Conservation (phyloP, 2,797 vertebrate genomes). For the Schizopygopsis pylzovi region DNA sequence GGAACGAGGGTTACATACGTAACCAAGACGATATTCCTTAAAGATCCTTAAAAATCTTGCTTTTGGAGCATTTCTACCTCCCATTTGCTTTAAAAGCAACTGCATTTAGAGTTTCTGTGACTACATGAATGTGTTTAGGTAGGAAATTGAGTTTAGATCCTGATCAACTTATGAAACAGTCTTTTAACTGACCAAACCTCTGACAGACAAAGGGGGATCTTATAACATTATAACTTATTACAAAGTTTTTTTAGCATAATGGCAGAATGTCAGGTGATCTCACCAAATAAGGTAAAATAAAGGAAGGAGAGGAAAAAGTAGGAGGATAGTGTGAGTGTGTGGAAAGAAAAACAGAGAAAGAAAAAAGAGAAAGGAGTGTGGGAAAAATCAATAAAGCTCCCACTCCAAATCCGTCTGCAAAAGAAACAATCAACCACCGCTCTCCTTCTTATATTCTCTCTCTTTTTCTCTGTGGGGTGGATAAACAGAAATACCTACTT, state of each 20-base stretch:
- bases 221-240: background rate
- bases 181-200: background rate
- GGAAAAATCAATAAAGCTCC: constrained; percentile 65
- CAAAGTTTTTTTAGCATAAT: constrained; percentile 22
- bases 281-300: background rate
- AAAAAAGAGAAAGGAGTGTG: constrained; percentile 52
- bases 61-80: constrained; percentile 28
- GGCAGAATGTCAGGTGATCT: background rate
- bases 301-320: background rate
- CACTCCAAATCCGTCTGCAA: constrained; percentile 56
- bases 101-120: constrained; percentile 24
- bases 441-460: constrained; percentile 33
- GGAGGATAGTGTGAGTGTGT: constrained; percentile 2
- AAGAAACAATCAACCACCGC: constrained; percentile 57
- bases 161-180: constrained; percentile 19
- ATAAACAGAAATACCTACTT: constrained; percentile 47
- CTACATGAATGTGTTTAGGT: constrained; percentile 47
- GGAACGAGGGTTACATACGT: too few relatives aligned
- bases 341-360: constrained; percentile 10
- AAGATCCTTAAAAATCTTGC: background rate
- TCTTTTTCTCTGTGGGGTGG: constrained; percentile 23
- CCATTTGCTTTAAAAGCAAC: background rate
- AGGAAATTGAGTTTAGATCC: background rate
- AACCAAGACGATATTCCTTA: background rate
- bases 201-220: background rate